Evolutionary conservation across 1,140 invertebrate species (phyloP), one percentile per base, ranked within the genome.

Genomic region (Geopemphigus sp.): DNA sequence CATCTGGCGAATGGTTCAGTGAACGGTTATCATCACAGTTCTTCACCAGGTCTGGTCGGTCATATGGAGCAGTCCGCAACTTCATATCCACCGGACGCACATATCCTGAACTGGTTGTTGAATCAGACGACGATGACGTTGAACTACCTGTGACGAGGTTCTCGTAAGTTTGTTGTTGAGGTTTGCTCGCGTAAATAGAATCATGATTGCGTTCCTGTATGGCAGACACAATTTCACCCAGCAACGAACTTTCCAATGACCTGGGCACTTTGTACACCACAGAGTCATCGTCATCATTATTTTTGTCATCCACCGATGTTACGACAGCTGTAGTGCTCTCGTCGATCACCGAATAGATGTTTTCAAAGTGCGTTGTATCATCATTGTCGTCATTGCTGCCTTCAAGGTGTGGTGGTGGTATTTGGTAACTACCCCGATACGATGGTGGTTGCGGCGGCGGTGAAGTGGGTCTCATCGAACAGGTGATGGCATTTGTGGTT

Each of bases 311-410:
- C 8, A 39, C 32, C 32, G 32, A 39, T 39, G 32, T n/a, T 86
- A 83, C 81, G 85, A 19, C 85, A 45, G 80, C 83, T 5, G 84
- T 83, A 0, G 88, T 89, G 82, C 88, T 88, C 84, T 95, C 94
- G 84, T 94, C 92, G 64, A 95, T 95, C 0, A 94, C 91, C 1
- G 93, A 93, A 83, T 95, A 95, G 81, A 95, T 95, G 83, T 94
- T 94, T 82, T 95, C 93, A 6, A 17, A 45, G 11, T 45, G 19
- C 29, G 26, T 17, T 17, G 17, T 17, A 8, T 39, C 32, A 8
- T 39, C 32, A 8, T 39, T 8, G 32, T 39, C 32, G 32, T 39
- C 32, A 8, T 39, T 3, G 32, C 32, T 8, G 32, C 8, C 3
- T 3, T 39, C 32, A 8, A 39, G 32, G 32, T 8, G 32, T 5